A percentile compares a stretch with the other conserved stretches of the same genome.
These are phyloP conservation scores for Telmatochromis sp. DNA, from an alignment of 2,113 vertebrate species.

Conservation along the genomic window DNA sequence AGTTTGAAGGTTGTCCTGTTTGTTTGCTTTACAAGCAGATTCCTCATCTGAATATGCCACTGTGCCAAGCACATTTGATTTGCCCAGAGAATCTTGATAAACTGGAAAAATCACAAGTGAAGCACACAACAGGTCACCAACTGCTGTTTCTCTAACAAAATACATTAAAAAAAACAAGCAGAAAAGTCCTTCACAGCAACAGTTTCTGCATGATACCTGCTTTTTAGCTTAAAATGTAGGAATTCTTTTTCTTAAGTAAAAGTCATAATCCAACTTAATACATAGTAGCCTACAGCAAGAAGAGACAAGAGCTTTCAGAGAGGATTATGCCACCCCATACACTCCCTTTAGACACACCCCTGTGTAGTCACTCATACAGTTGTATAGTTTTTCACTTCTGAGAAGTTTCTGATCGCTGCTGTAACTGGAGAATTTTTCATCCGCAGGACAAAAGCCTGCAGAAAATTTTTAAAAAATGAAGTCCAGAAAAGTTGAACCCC, in stretches of 20 bases:
- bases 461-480: not conserved
- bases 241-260: not conserved
- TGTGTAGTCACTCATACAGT: not conserved
- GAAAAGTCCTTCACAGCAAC: not conserved
- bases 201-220: not conserved
- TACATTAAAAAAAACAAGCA: not conserved
- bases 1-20: not conserved
- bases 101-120: not conserved
- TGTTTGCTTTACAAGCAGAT: not conserved
- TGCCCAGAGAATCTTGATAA: not conserved
- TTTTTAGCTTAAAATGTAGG: not conserved
- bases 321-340: not conserved
- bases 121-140: not conserved
- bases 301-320: not conserved
- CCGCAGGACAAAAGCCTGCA: not conserved
- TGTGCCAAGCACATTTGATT: not conserved
- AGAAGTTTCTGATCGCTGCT: not conserved
- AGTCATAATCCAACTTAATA: not conserved
- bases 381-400: not conserved
- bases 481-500: slow-evolving; percentile 1
- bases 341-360: not conserved
- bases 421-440: not conserved
- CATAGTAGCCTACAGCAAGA: not conserved
- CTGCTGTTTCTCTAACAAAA: not conserved
- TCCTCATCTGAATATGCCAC: not conserved